Evolutionary conservation across 2,888 invertebrate genomes (phyloP).

Genomic region (Ormia ochracea): DNA sequence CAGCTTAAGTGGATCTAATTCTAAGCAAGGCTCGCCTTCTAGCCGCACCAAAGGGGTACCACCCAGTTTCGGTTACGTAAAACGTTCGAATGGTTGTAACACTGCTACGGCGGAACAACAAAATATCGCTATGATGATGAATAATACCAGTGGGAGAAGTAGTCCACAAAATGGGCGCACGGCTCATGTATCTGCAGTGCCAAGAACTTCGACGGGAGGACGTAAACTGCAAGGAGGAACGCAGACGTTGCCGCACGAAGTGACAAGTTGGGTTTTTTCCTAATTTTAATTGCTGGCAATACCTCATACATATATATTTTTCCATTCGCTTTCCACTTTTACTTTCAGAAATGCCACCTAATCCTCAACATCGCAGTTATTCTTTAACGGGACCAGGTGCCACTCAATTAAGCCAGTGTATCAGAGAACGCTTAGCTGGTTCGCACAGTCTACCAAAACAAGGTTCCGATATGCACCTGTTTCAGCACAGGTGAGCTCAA

Average conservation of each 20-base stretch:
- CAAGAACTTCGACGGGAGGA: conserved; percentile 82
- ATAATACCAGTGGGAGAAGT: conserved; percentile 62
- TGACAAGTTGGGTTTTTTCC: conserved; percentile 79
- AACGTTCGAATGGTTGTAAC: conserved; percentile 82
- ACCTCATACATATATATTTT: too few relatives aligned
- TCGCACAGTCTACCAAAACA: conserved; percentile 91
- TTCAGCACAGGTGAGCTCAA: conserved; percentile 79
- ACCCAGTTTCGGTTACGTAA: conserved; percentile 90
- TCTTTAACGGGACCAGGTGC: conserved; percentile 90
- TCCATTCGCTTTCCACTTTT: neutral
- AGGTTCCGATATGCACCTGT: conserved; percentile 81
- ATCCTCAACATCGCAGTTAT: conserved; percentile 89
- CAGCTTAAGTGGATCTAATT: conserved; percentile 68
- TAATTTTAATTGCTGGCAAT: too few relatives aligned
- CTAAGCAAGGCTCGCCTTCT: conserved; percentile 73
- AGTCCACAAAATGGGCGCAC: conserved; percentile 79
- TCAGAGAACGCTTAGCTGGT: conserved; percentile 89
- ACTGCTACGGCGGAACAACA: conserved; percentile 77
- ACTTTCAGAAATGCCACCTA: conserved; percentile 79
- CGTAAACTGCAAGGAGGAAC: conserved; percentile 94
- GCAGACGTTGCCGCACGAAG: conserved; percentile 88
- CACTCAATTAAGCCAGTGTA: conserved; percentile 90
- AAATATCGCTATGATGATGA: conserved; percentile 74
- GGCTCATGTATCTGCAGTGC: conserved; percentile 90
- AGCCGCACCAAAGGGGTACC: conserved; percentile 85